Evolutionary conservation across 92 coral and sea anemone genomes (phyloP).

Genomic region (Pocillopora grandis): DNA sequence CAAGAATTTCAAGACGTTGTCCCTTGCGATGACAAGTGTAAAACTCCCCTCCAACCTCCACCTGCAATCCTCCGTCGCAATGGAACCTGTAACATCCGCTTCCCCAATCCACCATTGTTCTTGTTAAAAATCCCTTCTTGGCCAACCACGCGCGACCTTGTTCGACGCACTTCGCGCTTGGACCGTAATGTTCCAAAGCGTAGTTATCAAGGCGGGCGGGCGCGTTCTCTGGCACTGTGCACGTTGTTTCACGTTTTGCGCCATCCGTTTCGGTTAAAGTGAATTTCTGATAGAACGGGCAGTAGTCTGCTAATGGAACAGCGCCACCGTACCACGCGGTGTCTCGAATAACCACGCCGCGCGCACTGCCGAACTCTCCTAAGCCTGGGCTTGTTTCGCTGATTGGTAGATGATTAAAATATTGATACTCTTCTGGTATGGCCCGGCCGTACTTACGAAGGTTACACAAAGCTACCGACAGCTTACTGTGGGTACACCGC

Average conservation of each 20-base stretch:
- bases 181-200: slow-evolving; percentile 85
- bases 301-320: slow-evolving; percentile 91
- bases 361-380: not conserved
- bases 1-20: slow-evolving; percentile 71
- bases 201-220: slow-evolving; percentile 78
- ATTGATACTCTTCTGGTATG: slow-evolving; percentile 85
- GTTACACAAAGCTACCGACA: slow-evolving; percentile 92
- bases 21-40: slow-evolving; percentile 76
- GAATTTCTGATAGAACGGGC: slow-evolving; percentile 97
- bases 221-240: slow-evolving; percentile 79
- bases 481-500: slow-evolving; percentile 96
- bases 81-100: slow-evolving; percentile 90
- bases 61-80: slow-evolving; percentile 72
- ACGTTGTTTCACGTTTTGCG: slow-evolving; percentile 81
- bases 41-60: slow-evolving; percentile 66
- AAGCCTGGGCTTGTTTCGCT: slow-evolving; percentile 22
- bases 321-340: slow-evolving; percentile 94
- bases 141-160: slow-evolving; percentile 94
- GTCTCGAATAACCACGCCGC: slow-evolving; percentile 63
- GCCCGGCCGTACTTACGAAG: slow-evolving; percentile 70
- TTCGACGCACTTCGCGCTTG: slow-evolving; percentile 69
- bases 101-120: slow-evolving; percentile 99
- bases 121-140: slow-evolving; percentile 76
- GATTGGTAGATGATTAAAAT: slow-evolving; percentile 84
- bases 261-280: slow-evolving; percentile 81